Conservation (phyloP, 37 sponge, comb jelly and placozoan species). For the Spongilla lacustris region DNA sequence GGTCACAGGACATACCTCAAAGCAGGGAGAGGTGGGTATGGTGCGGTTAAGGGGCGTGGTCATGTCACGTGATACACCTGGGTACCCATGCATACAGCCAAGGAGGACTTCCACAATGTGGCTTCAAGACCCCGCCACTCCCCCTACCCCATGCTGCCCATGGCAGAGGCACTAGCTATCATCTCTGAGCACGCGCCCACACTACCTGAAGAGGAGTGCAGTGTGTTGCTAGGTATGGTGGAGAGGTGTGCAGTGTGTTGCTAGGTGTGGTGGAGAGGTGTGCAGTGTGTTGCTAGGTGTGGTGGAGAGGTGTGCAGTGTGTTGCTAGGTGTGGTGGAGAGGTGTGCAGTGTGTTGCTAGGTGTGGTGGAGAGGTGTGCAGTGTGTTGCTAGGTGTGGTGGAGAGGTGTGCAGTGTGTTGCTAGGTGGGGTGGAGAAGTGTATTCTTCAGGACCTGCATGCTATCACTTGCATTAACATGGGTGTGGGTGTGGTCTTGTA, state of each 20-base stretch:
- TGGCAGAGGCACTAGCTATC: conserved; percentile 72
- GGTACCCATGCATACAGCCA: background rate
- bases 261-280: too few relatives aligned
- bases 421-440: too few relatives aligned
- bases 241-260: background rate
- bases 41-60: background rate
- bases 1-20: background rate
- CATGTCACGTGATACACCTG: background rate
- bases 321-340: too few relatives aligned
- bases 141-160: conserved; percentile 84
- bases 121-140: conserved; percentile 80
- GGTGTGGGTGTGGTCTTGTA: background rate
- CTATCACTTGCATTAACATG: background rate
- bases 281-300: too few relatives aligned
- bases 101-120: conserved; percentile 54
- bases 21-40: conserved; percentile 9
- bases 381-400: too few relatives aligned
- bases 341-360: too few relatives aligned
- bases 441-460: too few relatives aligned
- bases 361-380: too few relatives aligned
- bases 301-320: too few relatives aligned
- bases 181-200: conserved; percentile 38
- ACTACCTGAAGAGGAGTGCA: background rate
- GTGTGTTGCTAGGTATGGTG: background rate
- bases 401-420: too few relatives aligned